phyloP scores from a whole-genome alignment of 2,113 vertebrate genomes.

The Podilymbus podiceps region DNA sequence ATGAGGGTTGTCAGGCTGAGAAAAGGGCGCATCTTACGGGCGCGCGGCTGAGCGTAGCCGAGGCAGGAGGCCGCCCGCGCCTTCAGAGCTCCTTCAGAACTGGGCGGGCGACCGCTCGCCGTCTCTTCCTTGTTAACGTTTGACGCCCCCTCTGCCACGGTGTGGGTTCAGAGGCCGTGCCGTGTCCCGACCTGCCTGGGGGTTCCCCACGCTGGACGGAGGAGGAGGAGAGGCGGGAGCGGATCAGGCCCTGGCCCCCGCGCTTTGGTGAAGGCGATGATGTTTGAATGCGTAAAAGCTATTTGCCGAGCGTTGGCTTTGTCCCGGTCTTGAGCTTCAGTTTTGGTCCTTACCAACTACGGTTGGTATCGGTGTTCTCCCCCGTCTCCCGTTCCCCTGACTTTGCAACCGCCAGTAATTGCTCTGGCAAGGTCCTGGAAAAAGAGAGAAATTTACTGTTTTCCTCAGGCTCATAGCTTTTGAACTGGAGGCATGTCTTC shows the following conservation, averaged over 20 bases:
- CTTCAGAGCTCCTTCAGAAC: no score
- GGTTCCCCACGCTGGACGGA: neutral
- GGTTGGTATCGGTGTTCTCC: conserved; percentile 61
- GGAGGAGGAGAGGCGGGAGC: neutral
- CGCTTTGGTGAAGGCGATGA: conserved; percentile 60
- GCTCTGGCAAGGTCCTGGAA: conserved; percentile 62
- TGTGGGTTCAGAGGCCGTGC: neutral
- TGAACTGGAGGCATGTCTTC: conserved; percentile 80
- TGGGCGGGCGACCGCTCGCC: accelerated
- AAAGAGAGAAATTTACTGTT: conserved; percentile 68
- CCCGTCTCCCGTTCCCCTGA: conserved; percentile 67
- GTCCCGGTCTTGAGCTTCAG: conserved; percentile 59
- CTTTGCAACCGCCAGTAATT: conserved; percentile 58
- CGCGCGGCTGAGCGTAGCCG: neutral
- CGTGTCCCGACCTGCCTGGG: neutral
- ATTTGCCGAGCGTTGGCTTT: neutral
- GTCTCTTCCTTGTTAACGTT: no score
- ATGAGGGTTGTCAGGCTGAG: accelerated
- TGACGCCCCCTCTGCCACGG: no score
- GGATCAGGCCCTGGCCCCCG: accelerated
- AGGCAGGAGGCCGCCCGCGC: neutral
- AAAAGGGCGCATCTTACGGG: accelerated
- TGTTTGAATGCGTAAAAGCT: conserved; percentile 62
- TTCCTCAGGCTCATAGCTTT: conserved; percentile 79
- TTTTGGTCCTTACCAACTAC: neutral